Conservation (phyloP, 2,113 vertebrate species). For the Alethe diademata region DNA sequence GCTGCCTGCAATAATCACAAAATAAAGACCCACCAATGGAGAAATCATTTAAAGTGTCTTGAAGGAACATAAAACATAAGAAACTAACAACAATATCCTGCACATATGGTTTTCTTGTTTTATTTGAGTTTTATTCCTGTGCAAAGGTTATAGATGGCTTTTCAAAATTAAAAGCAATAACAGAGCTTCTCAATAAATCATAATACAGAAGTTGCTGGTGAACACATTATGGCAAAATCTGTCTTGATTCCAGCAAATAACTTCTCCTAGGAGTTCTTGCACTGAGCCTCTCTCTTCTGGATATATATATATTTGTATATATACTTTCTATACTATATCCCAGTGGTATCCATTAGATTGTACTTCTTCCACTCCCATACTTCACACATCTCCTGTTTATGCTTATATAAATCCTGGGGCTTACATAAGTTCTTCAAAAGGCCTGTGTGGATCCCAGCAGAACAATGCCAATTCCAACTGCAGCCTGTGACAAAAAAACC, state of each 20-base stretch:
- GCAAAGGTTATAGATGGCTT: slow-evolving; percentile 29
- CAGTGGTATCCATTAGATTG: not conserved
- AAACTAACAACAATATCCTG: slow-evolving; percentile 5
- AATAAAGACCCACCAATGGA: not conserved
- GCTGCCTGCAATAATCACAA: slow-evolving; percentile 3
- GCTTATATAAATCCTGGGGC: not conserved
- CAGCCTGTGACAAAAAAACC: not conserved
- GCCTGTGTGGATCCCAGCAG: not conserved
- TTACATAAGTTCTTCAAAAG: not conserved
- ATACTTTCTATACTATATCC: not conserved
- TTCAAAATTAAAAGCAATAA: slow-evolving; percentile 54
- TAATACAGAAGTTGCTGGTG: not conserved
- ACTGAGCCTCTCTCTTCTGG: not conserved
- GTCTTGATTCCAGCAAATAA: slow-evolving; percentile 33
- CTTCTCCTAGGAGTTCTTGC: not conserved
- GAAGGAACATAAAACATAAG: not conserved
- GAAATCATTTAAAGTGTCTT: not conserved
- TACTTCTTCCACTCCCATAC: not conserved
- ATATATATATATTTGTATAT: not conserved
- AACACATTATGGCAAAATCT: slow-evolving; percentile 31
- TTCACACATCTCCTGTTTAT: not conserved
- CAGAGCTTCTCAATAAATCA: slow-evolving; percentile 28
- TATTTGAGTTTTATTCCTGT: not conserved
- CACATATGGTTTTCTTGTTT: slow-evolving; percentile 16
- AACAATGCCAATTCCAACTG: not conserved